Base-by-base conservation (phyloP, 2,797 vertebrate species). In the Paedocypris micromegethes region DNA sequence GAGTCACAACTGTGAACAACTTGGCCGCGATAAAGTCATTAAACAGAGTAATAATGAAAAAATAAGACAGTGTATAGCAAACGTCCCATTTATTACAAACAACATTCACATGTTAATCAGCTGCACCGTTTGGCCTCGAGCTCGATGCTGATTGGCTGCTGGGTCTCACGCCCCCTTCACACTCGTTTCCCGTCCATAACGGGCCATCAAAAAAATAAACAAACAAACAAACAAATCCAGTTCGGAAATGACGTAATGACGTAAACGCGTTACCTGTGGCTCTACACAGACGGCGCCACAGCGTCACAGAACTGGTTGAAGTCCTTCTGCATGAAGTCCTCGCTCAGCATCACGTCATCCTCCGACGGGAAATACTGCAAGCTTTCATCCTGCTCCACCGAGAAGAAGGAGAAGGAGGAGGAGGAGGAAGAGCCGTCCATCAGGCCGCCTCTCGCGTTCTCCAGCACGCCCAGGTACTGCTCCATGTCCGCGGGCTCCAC, bases 361-460 rank as follows among this genome's bases (percentile, higher is more conserved):
- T 94, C 92, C 0, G 92, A 94, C 3, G 93, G 93, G 70, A 91
- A 92, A 64, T 94, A 94, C 81, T 86, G 93, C 87, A 91, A 81
- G 76, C 93, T 93, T 70, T 93, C 90, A 76, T 91, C 90, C 6
- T 86, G 87, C 52, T 82, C 78, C 38, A 81, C 80, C 37, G 56
- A 67, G 61, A 80, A 76, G 39, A 77, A 77, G 2, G 59, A 48
- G 23, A 79, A 75, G 23, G 64, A 23, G 23, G 61, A 80, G 75
- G 39, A 77, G 76, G 2, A 57, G 46, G 23, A 79, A 75, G 23
- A 62, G 44, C 80, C 78, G 83, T 92, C 92, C 80, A 89, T 72
- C 0, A 93, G 87, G 5, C 89, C 91, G 48, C 93, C 92, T 23
- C 90, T 87, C 45, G 93, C 90, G 70, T 94, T 93, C 83, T 94